Base-by-base conservation (phyloP, 2,113 vertebrate genomes). In the Phaethon lepturus region DNA sequence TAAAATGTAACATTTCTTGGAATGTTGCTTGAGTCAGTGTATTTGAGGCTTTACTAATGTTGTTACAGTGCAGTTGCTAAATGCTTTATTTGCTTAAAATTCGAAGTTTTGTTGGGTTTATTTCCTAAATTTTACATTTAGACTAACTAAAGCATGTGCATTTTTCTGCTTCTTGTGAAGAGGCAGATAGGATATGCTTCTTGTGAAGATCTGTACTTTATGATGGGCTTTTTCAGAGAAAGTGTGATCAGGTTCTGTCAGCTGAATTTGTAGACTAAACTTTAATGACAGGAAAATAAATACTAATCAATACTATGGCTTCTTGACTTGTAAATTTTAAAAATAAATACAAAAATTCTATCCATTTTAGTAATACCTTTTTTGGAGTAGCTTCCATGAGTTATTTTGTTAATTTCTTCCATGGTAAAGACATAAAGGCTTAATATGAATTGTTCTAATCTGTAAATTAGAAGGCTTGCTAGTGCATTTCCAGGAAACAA, bases 161-260 rank as follows among this genome's bases (percentile, higher is more conserved):
- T 25, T 31, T 64, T 49, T 38, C 62, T 89, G 45, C 31, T 13
- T 3, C 5, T 35, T 69, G 23, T 38, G 38, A 38, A 38, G 38
- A 38, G 38, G 38, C 38, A 38, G 38, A 38, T 38, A 38, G 38
- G 33, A 16, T 26, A n/a, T 49, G 13, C 44, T 40, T 88, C 14
- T 86, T 0, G 0, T 38, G 38, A 44, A 14, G 42, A 49, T 55
- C 45, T 6, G 10, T 76, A 22, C 67, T 69, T 82, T 29, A 22
- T 1, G 8, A n/a, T 68, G 29, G 59, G 23, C 23, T 87, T 68
- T 68, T 88, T 31, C 67, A 62, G 71, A 52, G 69, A 33, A 38
- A 76, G 17, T 22, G 15, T 52, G 17, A 72, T 72, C 9, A 2
- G 11, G 11, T 72, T 85, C 58, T 62, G 29, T 62, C 66, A 50